Percentiles rank a stretch among this genome's conserved stretches.
Evolutionary conservation across 1,140 invertebrate species (phyloP).

Genomic region (Lutraria rhynchaena): DNA sequence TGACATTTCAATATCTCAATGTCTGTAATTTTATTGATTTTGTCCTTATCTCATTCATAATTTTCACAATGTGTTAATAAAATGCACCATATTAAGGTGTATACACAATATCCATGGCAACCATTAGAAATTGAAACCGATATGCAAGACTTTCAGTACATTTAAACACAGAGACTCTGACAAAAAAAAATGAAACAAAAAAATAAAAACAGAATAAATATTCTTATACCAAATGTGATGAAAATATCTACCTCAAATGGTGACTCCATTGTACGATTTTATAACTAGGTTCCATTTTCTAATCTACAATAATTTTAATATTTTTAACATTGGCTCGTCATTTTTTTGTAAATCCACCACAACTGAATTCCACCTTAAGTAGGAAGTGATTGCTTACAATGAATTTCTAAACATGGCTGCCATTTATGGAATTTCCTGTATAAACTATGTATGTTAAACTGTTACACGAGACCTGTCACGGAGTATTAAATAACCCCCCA

Average conservation of each 20-base stretch:
- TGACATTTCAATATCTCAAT: no score
- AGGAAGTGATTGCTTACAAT: slow-evolving; percentile 2
- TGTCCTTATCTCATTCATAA: no score
- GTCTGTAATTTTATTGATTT: no score
- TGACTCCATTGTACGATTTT: slow-evolving; percentile 50
- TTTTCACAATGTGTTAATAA: slow-evolving; percentile 20
- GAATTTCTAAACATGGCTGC: slow-evolving; percentile 17
- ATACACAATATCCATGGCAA: slow-evolving; percentile 21
- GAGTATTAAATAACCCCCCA: no score
- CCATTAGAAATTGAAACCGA: not conserved
- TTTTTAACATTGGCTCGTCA: not conserved
- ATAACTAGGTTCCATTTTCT: slow-evolving; percentile 44
- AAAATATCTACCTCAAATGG: slow-evolving; percentile 52
- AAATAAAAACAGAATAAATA: no score
- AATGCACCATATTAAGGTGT: slow-evolving; percentile 2
- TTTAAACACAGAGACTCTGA: no score
- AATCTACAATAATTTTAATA: not conserved
- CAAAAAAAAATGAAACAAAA: no score
- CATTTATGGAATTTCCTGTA: slow-evolving; percentile 11
- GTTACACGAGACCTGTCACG: no score
- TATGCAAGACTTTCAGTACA: no score
- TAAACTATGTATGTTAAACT: not conserved
- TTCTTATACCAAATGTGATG: no score
- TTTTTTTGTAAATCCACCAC: not conserved
- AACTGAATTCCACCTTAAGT: not conserved